These are phyloP conservation scores for Spondyliosoma cantharus DNA, from an alignment of 2,797 vertebrate species.

Conservation along the genomic window DNA sequence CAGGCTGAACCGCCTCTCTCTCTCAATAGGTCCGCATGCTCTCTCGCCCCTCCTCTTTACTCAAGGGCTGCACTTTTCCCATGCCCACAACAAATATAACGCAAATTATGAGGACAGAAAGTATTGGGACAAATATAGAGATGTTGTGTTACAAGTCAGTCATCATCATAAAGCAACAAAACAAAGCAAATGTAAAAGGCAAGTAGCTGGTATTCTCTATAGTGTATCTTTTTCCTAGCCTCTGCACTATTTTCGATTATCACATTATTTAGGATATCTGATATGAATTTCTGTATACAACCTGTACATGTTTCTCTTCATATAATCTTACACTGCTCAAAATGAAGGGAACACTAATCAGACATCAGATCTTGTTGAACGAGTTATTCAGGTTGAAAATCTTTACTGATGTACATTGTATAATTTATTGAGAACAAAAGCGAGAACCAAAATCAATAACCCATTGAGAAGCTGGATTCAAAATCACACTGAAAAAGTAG, in stretches of 20 bases:
- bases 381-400: too few species aligned
- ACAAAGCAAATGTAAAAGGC: not conserved
- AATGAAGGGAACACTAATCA: too few species aligned
- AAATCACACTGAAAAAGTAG: too few species aligned
- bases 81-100: conserved; percentile 44
- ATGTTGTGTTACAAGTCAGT: conserved; percentile 21
- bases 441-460: too few species aligned
- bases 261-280: not conserved
- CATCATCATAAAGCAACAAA: not conserved
- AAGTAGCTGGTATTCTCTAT: not conserved
- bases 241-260: not conserved
- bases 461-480: too few species aligned
- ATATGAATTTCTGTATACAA: not conserved
- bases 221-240: too few species aligned
- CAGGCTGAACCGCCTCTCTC: conserved; percentile 78
- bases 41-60: conserved; percentile 74
- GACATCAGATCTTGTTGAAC: too few species aligned
- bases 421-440: too few species aligned
- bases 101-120: too few species aligned
- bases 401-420: too few species aligned
- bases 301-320: not conserved
- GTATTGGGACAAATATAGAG: too few species aligned
- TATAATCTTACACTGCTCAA: not conserved
- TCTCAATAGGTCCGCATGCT: conserved; percentile 74
- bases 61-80: conserved; percentile 55